phyloP scores from a whole-genome alignment of 2,113 vertebrate species.

The Ceyx cyanopectus region DNA sequence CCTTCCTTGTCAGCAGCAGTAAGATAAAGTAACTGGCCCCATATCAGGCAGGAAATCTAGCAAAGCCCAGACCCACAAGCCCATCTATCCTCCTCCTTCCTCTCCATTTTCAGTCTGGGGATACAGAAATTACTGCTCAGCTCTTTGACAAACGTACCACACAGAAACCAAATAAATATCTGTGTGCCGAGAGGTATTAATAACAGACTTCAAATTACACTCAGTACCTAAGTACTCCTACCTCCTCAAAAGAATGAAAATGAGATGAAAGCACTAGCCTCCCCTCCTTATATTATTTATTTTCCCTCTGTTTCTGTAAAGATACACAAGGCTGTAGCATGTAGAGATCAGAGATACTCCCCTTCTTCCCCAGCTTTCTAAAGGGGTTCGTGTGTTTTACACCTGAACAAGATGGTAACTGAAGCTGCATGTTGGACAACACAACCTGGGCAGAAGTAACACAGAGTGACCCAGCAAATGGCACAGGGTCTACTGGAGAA shows the following conservation, averaged over 20 bases:
- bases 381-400: not conserved
- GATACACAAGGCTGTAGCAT: not conserved
- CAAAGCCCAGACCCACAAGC: not conserved
- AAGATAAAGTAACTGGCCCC: not conserved
- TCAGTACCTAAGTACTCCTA: not conserved
- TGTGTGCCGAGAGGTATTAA: not conserved
- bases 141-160: not conserved
- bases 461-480: not conserved
- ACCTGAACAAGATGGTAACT: not conserved
- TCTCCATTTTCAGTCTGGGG: not conserved
- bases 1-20: not conserved
- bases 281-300: not conserved
- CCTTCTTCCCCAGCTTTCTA: not conserved
- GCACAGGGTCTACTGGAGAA: not conserved
- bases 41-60: not conserved
- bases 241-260: not conserved
- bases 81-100: not conserved
- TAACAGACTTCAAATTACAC: not conserved
- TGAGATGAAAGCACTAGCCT: not conserved
- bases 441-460: not conserved
- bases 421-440: not conserved
- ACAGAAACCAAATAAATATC: not conserved
- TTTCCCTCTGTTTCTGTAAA: not conserved
- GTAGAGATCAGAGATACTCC: accelerated
- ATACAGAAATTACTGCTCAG: not conserved